These are phyloP conservation scores for Pyrocephalus nanus DNA, from an alignment of 2,797 vertebrate genomes.

Conservation along the genomic window DNA sequence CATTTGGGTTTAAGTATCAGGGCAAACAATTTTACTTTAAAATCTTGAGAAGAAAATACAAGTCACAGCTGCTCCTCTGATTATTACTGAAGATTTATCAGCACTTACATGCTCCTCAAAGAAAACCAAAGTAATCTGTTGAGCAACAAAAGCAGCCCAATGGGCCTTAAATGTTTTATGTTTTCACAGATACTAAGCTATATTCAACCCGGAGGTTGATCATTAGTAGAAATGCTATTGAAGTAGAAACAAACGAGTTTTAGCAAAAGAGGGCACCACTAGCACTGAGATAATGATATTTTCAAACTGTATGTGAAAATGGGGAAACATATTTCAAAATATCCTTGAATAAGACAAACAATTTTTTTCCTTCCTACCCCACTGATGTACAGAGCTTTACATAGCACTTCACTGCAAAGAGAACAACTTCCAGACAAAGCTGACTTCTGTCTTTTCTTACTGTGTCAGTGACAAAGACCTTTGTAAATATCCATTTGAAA, in stretches of 20 bases:
- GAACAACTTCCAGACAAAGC: background rate
- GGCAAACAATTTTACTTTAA: background rate
- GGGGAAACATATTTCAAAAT: background rate
- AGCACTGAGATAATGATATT: background rate
- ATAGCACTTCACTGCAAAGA: background rate
- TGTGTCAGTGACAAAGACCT: background rate
- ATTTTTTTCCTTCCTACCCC: background rate
- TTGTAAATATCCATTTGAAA: background rate
- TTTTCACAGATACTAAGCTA: background rate
- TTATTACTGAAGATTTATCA: background rate
- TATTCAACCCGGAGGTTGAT: background rate
- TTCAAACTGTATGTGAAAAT: background rate
- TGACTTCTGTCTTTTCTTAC: background rate
- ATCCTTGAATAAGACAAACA: background rate
- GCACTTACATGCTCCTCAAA: background rate
- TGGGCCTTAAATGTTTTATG: background rate
- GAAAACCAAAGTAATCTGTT: background rate
- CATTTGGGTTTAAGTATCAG: background rate
- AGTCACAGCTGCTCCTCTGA: background rate
- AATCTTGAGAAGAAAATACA: background rate
- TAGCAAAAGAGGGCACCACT: background rate
- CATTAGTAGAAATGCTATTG: background rate
- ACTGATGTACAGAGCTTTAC: fast-evolving
- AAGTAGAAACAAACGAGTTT: background rate
- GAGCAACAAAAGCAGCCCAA: background rate